Evolutionary conservation across 2,113 vertebrate species (phyloP), one percentile per base, ranked within the genome.

Genomic region (Cyprinodon brontotheroides): DNA sequence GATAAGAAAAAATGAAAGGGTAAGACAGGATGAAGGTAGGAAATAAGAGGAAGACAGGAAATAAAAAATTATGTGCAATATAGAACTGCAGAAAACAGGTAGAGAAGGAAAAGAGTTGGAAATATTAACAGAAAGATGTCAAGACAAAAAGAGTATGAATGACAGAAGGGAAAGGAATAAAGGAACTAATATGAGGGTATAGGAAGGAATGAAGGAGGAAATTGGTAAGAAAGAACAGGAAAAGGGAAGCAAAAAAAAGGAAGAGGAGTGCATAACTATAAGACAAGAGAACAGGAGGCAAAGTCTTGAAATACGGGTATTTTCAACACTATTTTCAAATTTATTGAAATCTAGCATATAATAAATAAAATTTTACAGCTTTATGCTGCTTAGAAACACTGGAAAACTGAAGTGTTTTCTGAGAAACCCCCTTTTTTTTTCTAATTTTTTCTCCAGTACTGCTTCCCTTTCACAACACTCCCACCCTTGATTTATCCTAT

Each of bases 361-460:
- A n/a, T 41, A 50, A 53, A 53, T 53, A 17, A 53, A 57, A 57
- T n/a, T 57, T n/a, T 20, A 41, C 41, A 57, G 50, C 6, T 57
- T 57, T 57, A 57, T 6, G n/a, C 50, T 57, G 17, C 17, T 20
- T n/a, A 20, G 50, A 17, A 53, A 53, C 50, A 53, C 20, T 0
- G 74, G 29, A 78, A 70, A 79, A 75, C 70, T 75, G 79, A 74
- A 79, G 57, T 57, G 84, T 85, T 83, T 90, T 79, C 81, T 75
- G 72, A 81, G 86, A 80, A 90, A 85, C 85, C 62, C 69, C 68
- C 70, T 79, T 78, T 74, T 74, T 69, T 75, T 75, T 75, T 72
- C 48, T 77, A 72, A 68, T 88, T 83, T 78, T 81, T 68, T 65
- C 72, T 82, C 84, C 80, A 72, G 40, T 50, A 61, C 83, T 61